These are phyloP conservation scores for Suillia variegata DNA, from an alignment of 2,888 invertebrate species.

Conservation along the genomic window DNA sequence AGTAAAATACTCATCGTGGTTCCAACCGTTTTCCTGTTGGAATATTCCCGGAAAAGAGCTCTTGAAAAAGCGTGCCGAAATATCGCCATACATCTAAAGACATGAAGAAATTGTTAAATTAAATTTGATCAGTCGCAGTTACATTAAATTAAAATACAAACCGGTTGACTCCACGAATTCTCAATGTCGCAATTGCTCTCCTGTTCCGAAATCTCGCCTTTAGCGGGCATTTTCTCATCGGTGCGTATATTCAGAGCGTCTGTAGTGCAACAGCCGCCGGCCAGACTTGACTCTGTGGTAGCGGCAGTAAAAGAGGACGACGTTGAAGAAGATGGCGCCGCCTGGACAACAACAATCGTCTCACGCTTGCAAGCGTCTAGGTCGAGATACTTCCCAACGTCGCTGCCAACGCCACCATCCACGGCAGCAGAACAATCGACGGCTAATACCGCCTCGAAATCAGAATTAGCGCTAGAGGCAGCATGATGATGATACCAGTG, in stretches of 20 bases:
- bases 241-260: conserved; percentile 75
- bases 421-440: conserved; percentile 50
- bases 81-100: conserved; percentile 54
- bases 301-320: conserved; percentile 56
- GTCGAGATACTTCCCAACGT: conserved; percentile 58
- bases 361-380: conserved; percentile 58
- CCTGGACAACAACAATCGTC: conserved; percentile 40
- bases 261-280: conserved; percentile 44
- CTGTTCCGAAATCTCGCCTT: conserved; percentile 85
- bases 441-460: conserved; percentile 48
- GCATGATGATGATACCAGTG: conserved; percentile 25
- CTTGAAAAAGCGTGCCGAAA: conserved; percentile 55
- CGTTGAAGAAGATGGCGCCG: conserved; percentile 39
- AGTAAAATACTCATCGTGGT: conserved; percentile 54
- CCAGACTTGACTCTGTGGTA: conserved; percentile 56
- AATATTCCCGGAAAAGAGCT: conserved; percentile 48
- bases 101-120: neutral
- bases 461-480: conserved; percentile 37
- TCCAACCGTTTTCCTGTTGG: conserved; percentile 52
- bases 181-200: conserved; percentile 85
- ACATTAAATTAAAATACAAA: conserved; percentile 56
- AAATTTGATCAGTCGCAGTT: neutral
- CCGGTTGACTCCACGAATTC: conserved; percentile 71
- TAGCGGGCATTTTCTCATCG: conserved; percentile 85
- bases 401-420: conserved; percentile 52